phyloP scores from a whole-genome alignment of 2,888 invertebrate genomes.

The Rhagonycha fulva region DNA sequence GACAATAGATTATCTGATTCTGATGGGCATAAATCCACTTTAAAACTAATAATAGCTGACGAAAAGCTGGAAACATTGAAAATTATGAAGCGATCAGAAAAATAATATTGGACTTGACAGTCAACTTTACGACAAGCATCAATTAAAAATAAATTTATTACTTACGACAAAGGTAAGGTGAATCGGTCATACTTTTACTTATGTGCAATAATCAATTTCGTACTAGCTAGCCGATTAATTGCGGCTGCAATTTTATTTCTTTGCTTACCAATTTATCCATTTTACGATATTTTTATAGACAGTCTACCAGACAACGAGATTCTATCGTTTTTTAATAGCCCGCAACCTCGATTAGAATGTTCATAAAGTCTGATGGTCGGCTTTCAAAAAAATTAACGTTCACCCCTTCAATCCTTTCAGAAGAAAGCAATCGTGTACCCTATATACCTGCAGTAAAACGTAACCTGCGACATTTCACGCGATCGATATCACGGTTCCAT shows the following conservation, averaged over 20 bases:
- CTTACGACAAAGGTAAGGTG: not conserved
- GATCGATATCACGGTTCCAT: not conserved
- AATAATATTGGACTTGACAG: not conserved
- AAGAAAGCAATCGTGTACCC: not conserved
- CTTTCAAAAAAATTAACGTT: not conserved
- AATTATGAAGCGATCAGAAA: not conserved
- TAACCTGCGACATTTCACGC: not conserved
- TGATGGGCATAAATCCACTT: not conserved
- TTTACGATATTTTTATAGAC: not conserved
- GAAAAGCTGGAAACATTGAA: not conserved
- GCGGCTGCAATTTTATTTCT: not conserved
- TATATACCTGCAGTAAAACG: not conserved
- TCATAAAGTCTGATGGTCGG: not conserved
- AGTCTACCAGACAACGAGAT: not conserved
- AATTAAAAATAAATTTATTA: not conserved
- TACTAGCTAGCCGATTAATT: not conserved
- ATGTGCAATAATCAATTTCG: not conserved
- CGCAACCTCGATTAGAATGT: not conserved
- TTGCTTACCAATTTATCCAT: not conserved
- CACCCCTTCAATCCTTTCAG: not conserved
- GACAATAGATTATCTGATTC: not conserved
- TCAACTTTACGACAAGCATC: not conserved
- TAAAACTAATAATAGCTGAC: not conserved
- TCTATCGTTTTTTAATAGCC: not conserved
- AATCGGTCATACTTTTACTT: not conserved